Conservation (phyloP, 2,113 vertebrate species). For the Gasterosteus aculeatus region DNA sequence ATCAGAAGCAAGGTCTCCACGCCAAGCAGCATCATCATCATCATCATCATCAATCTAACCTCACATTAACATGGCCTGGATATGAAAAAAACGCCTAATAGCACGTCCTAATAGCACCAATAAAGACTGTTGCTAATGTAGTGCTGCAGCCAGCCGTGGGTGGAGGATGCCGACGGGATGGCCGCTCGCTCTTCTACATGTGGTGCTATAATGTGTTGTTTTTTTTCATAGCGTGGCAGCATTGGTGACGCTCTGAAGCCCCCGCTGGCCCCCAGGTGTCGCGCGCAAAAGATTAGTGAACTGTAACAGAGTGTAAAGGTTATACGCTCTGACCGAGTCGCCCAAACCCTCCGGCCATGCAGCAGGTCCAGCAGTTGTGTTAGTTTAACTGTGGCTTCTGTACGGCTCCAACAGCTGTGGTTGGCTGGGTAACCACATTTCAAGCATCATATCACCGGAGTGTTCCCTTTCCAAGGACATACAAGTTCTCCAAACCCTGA, state of each 20-base stretch:
- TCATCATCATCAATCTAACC: conserved; percentile 73
- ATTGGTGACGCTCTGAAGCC: conserved; percentile 50
- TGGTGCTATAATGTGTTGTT: conserved; percentile 1
- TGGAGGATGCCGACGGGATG: conserved; percentile 39
- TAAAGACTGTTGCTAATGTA: conserved; percentile 63
- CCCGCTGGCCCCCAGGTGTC: background rate
- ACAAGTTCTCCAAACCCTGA: conserved; percentile 34
- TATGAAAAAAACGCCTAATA: conserved; percentile 58
- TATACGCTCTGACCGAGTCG: conserved; percentile 61
- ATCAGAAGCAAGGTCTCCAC: conserved; percentile 60
- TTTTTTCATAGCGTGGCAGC: conserved; percentile 35
- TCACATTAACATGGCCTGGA: conserved; percentile 64
- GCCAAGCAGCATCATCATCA: conserved; percentile 41
- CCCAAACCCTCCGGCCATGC: conserved; percentile 46
- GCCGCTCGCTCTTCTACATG: conserved; percentile 19
- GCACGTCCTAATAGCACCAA: conserved; percentile 56
- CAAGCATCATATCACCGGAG: conserved; percentile 59
- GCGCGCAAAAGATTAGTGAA: conserved; percentile 52
- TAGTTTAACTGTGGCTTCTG: conserved; percentile 45
- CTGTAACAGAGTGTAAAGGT: conserved; percentile 66
- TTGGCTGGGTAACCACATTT: conserved; percentile 60
- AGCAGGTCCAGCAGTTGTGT: conserved; percentile 47
- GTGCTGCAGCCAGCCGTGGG: conserved; percentile 20
- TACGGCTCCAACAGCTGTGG: conserved; percentile 29
- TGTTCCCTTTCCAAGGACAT: conserved; percentile 28